Evolutionary conservation across 1,140 invertebrate genomes (phyloP).

Genomic region (Doryteuthis pealeii): DNA sequence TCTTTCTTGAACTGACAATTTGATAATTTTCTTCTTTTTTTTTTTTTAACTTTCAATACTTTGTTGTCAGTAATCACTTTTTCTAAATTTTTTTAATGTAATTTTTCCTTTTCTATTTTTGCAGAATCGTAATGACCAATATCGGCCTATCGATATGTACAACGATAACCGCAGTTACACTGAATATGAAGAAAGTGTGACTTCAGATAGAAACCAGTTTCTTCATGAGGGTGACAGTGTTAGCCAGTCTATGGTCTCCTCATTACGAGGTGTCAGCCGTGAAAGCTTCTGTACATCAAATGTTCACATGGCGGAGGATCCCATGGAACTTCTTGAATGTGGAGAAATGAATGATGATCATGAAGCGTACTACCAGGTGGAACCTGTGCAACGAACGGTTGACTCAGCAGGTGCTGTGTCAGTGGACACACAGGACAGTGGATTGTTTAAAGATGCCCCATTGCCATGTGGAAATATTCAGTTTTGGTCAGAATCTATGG

Average conservation of each 20-base stretch:
- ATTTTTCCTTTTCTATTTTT: background rate
- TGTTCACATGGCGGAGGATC: background rate
- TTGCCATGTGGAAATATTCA: conserved; percentile 30
- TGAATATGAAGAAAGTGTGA: background rate
- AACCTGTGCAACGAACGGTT: conserved; percentile 24
- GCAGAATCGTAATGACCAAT: conserved; percentile 3
- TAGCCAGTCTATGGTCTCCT: background rate
- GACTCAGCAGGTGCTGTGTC: conserved; percentile 25
- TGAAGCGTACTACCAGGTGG: conserved; percentile 7
- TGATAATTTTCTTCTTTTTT: no score
- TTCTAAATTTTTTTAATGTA: background rate
- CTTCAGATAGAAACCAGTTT: background rate
- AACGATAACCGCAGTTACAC: conserved; percentile 6
- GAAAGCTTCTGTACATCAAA: background rate
- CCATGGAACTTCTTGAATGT: background rate
- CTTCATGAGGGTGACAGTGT: background rate
- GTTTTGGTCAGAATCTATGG: conserved; percentile 17
- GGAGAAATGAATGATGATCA: background rate
- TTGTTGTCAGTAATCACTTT: background rate
- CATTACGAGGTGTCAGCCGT: background rate
- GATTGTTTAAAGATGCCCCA: conserved; percentile 21
- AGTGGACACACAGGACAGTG: conserved; percentile 30
- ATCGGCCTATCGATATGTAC: conserved; percentile 3
- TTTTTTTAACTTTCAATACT: background rate
- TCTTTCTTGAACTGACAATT: no score